Conservation (phyloP, 1,140 invertebrate genomes). For the Drosophila arawakana region DNA sequence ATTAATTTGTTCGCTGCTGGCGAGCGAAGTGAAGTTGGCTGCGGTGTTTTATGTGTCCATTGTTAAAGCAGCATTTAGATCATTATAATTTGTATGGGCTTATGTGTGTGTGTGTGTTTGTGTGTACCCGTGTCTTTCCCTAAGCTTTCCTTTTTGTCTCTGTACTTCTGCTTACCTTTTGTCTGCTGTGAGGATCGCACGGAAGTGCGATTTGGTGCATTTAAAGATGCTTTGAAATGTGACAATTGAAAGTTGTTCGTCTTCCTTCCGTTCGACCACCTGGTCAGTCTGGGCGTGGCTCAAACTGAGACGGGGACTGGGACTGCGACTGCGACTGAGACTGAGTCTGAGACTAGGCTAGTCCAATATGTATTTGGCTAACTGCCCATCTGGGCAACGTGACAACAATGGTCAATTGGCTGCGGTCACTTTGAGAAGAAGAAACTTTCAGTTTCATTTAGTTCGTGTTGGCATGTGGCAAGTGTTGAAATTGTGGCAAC, state of each 20-base stretch:
- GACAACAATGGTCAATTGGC: constrained; percentile 45
- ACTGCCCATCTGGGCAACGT: constrained; percentile 39
- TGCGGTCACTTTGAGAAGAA: constrained; percentile 22
- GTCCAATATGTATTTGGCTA: constrained; percentile 40
- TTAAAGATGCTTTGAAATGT: neutral
- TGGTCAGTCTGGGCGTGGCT: constrained; percentile 6
- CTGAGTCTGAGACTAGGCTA: neutral
- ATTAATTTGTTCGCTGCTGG: constrained; percentile 58
- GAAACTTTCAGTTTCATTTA: constrained; percentile 53
- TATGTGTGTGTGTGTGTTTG: neutral
- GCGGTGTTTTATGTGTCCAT: constrained; percentile 68
- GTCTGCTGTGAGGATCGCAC: neutral
- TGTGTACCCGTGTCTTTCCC: neutral
- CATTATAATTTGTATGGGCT: constrained; percentile 40
- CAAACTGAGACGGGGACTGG: too few relatives aligned
- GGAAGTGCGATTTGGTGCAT: constrained; percentile 13
- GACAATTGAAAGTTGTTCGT: constrained; percentile 28
- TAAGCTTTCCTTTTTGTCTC: constrained; percentile 3
- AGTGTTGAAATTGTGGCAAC: neutral
- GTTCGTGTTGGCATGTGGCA: constrained; percentile 27
- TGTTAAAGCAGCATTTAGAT: constrained; percentile 63
- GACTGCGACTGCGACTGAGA: neutral
- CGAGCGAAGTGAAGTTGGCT: constrained; percentile 28
- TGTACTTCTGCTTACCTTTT: neutral
- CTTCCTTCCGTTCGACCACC: constrained; percentile 12